phyloP scores from a whole-genome alignment of 2,797 vertebrate genomes.

The Amniataba percoides region DNA sequence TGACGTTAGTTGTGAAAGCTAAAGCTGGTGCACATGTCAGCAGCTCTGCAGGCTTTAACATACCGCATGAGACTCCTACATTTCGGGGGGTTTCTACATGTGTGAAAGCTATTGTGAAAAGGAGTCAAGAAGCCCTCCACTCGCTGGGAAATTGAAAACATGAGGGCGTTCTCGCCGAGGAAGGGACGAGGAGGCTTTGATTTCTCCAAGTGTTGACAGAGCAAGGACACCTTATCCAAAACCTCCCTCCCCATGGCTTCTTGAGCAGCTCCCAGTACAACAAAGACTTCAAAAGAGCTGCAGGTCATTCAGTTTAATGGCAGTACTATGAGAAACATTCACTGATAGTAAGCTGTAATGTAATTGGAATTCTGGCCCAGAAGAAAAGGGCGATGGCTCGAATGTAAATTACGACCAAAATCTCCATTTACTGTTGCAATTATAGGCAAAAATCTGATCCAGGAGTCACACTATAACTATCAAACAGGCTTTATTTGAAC shows the following conservation, averaged over 20 bases:
- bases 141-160: constrained; percentile 72
- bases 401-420: constrained; percentile 48
- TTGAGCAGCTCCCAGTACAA: constrained; percentile 62
- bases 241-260: constrained; percentile 64
- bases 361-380: constrained; percentile 46
- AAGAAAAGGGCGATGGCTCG: constrained; percentile 39
- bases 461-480: constrained; percentile 63
- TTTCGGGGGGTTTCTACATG: constrained; percentile 31
- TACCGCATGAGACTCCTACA: constrained; percentile 40
- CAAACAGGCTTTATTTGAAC: constrained; percentile 51
- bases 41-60: constrained; percentile 56
- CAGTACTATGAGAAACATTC: constrained; percentile 43
- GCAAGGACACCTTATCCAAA: constrained; percentile 76
- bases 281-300: constrained; percentile 57
- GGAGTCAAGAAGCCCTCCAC: constrained; percentile 74
- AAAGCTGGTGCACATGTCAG: constrained; percentile 63
- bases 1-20: constrained; percentile 42
- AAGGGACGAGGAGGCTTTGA: constrained; percentile 70
- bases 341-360: constrained; percentile 30
- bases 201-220: constrained; percentile 77
- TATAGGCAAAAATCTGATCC: constrained; percentile 61
- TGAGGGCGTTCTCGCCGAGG: constrained; percentile 67
- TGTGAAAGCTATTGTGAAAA: constrained; percentile 58
- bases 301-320: constrained; percentile 63
- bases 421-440: constrained; percentile 58